Evolutionary conservation across 2,797 vertebrate species (phyloP), one percentile per base, ranked within the genome.

Genomic region (Pangasius krempfi): DNA sequence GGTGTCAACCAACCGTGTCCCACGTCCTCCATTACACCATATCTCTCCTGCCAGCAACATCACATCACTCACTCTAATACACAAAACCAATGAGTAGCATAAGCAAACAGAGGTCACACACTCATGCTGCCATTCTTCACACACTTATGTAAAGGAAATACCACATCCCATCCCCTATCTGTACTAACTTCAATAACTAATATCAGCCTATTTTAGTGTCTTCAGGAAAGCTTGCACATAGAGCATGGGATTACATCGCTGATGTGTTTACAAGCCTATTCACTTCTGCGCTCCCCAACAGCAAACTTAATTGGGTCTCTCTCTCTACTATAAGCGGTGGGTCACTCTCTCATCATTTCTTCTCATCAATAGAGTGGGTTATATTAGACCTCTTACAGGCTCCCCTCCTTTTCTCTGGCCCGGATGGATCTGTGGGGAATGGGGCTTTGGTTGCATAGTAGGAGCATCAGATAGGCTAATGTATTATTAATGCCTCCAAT

Each of bases 401-500:
- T 52, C n/a, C 33, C 25, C 58, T 70, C 79, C 3, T 47, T 73
- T 83, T 70, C 47, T 72, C 54, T 68, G 56, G 89, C 75, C 40
- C n/a, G 16, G n/a, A 1, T 27, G 27, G 8, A 3, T 44, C 54
- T 58, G 68, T 54, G 22, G 86, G 68, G 86, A 91, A 68, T 80
- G 70, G 81, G 87, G 86, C 85, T 92, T 89, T 87, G 90, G 89
- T 87, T 87, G 89, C 88, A 83, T 88, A 89, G 87, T 27, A 33
- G 89, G 85, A 89, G 85, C 87, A 91, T 92, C 92, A 91, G 91
- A 92, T 90, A 92, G 90, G 86, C 91, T 92, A 92, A 93, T 92
- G 88, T 90, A 92, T 93, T 93, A 92, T 91, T 91, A 93, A 93
- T 90, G 88, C 89, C 88, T 90, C 91, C 88, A 90, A 89, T 90